A percentile compares a stretch with the other conserved stretches of the same genome.
Conservation (phyloP, 2,113 vertebrate genomes). For the Hypanus sabinus region DNA sequence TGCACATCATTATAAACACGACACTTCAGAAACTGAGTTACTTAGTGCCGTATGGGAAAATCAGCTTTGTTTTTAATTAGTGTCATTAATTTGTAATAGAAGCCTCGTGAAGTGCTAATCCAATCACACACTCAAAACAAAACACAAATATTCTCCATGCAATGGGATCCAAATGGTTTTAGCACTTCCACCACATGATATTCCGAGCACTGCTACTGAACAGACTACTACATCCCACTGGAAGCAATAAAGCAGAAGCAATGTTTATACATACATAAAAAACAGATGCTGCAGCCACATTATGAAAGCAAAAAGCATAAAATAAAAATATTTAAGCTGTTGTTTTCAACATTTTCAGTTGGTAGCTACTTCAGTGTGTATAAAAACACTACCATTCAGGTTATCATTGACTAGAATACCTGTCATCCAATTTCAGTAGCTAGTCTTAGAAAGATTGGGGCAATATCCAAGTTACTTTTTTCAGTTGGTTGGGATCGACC, state of each 20-base stretch:
- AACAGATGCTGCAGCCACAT: not conserved
- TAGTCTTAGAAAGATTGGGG: too few species aligned
- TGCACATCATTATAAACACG: not conserved
- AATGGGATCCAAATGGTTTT: not conserved
- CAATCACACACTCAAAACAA: slow-evolving; percentile 10
- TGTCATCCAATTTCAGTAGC: too few species aligned
- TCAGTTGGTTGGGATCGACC: too few species aligned
- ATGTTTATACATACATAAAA: not conserved
- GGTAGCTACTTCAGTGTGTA: too few species aligned
- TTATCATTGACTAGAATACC: too few species aligned
- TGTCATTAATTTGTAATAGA: slow-evolving; percentile 31
- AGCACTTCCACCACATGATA: not conserved
- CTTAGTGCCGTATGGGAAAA: slow-evolving; percentile 12
- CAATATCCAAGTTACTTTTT: too few species aligned
- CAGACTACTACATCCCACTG: not conserved
- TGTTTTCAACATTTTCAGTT: too few species aligned
- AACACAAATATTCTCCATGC: not conserved
- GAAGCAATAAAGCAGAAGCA: slow-evolving; percentile 7
- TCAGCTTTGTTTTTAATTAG: slow-evolving; percentile 28
- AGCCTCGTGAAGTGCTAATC: slow-evolving; percentile 24
- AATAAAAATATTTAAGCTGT: not conserved
- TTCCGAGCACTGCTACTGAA: not conserved
- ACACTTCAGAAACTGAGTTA: not conserved
- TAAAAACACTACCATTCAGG: too few species aligned
- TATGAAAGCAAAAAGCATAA: not conserved